These are phyloP conservation scores for Encarsia formosa DNA, from an alignment of 2,888 invertebrate genomes.

Conservation along the genomic window DNA sequence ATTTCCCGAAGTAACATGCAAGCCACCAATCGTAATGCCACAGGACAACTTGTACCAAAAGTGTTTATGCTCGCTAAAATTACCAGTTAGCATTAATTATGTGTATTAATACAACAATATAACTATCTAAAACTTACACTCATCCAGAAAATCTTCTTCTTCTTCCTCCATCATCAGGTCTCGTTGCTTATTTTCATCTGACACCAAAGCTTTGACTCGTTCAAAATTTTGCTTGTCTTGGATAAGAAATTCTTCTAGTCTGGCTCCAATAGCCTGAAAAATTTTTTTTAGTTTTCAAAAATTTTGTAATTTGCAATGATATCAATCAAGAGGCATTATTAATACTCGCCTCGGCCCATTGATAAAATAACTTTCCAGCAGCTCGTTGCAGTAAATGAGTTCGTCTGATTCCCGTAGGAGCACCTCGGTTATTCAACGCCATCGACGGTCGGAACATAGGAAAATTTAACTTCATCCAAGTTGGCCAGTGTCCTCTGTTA, in stretches of 20 bases:
- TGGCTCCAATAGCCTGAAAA: slow-evolving; percentile 70
- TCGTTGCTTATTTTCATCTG: slow-evolving; percentile 74
- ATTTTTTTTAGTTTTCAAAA: background rate
- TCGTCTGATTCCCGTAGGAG: slow-evolving; percentile 60
- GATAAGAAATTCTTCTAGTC: slow-evolving; percentile 83
- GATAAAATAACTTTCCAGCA: slow-evolving; percentile 96
- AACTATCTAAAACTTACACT: slow-evolving; percentile 51
- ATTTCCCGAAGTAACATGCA: slow-evolving; percentile 95
- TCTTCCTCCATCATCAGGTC: slow-evolving; percentile 79
- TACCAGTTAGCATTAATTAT: too few species aligned
- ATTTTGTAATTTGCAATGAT: background rate
- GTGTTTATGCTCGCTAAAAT: slow-evolving; percentile 68
- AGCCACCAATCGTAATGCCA: slow-evolving; percentile 85
- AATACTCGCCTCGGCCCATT: slow-evolving; percentile 79
- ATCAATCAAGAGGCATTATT: background rate
- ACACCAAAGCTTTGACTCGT: slow-evolving; percentile 63
- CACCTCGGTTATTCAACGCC: slow-evolving; percentile 54
- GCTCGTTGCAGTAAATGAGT: slow-evolving; percentile 76
- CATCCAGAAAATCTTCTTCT: slow-evolving; percentile 97
- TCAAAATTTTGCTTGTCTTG: slow-evolving; percentile 74
- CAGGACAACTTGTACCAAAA: slow-evolving; percentile 79
- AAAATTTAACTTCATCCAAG: slow-evolving; percentile 90
- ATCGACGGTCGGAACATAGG: slow-evolving; percentile 71
- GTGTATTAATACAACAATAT: too few species aligned
- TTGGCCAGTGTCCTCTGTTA: slow-evolving; percentile 97